Base-by-base conservation (phyloP, 2,113 vertebrate species). In the Struthio camelus region DNA sequence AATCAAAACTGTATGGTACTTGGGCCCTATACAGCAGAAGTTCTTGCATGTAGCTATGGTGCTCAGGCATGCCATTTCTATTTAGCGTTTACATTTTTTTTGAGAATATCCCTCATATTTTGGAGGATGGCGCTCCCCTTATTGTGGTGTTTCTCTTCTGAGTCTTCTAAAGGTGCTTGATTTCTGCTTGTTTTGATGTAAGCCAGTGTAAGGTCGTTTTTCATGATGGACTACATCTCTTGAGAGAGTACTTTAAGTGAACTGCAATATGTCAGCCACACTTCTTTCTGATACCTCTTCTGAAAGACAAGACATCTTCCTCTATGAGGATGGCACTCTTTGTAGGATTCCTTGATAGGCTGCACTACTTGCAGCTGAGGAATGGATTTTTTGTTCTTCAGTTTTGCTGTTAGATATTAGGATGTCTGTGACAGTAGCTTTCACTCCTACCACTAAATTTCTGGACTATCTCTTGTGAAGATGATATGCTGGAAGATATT, bases 21-120 rank as follows among this genome's bases (percentile, higher is more conserved):
- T 83, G n/a, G 73, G 64, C 18, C 10, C 72, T 18, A 27, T 23
- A 22, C 3, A 76, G 48, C 6, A 36, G 48, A 28, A 40, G 6
- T 17, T 92, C 20, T 58, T 85, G 11, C 14, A 71, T 69, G 15
- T 59, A 54, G 23, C 46, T 25, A 3, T 32, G 6, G 8, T 0
- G 0, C 30, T 76, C 1, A 48, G 28, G 27, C 27, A 22, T 6
- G 36, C 4, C 0, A 7, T 72, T 69, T 77, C 25, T 11, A 18
- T 51, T 80, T 72, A 46, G 23, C n/a, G 32, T 75, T 59, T 67
- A n/a, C n/a, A n/a, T n/a, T 78, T 61, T 44, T 32, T 89, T 62
- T 67, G 56, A n/a, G n/a, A n/a, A 9, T 27, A 3, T 28, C 72
- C 3, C 9, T 79, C 4, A 16, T 30, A 8, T 54, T 83, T 79